Evolutionary conservation across 2,797 vertebrate species (phyloP).

Genomic region (Notamacropus eugenii): DNA sequence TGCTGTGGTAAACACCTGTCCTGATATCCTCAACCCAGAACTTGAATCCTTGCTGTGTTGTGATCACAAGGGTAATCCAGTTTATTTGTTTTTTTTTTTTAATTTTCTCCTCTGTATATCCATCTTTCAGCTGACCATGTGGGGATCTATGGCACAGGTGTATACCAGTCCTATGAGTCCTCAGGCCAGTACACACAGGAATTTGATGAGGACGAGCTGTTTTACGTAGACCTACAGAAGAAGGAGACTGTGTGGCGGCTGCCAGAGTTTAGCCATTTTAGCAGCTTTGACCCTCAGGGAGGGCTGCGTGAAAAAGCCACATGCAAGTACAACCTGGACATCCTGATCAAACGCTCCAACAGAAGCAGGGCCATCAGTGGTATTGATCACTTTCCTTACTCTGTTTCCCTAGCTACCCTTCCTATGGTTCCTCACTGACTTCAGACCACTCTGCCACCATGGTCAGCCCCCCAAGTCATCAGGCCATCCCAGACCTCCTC

Average conservation of each 20-base stretch:
- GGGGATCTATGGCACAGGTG: constrained; percentile 65
- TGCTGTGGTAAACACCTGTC: not conserved
- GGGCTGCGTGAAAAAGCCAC: constrained; percentile 30
- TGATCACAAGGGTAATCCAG: too few species aligned
- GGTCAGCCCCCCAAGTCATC: not conserved
- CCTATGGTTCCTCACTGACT: too few species aligned
- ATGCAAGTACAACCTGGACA: constrained; percentile 32
- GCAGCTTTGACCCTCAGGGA: constrained; percentile 38
- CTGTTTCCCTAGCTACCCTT: not conserved
- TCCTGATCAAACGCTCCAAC: constrained; percentile 56
- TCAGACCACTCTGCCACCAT: too few species aligned
- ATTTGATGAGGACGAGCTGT: constrained; percentile 73
- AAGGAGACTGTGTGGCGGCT: constrained; percentile 72
- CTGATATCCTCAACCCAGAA: too few species aligned
- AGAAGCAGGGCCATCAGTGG: constrained; percentile 55
- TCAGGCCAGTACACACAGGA: constrained; percentile 61
- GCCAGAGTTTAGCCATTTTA: constrained; percentile 61
- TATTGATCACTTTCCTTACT: not conserved
- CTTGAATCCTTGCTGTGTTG: not conserved
- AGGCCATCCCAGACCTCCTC: not conserved
- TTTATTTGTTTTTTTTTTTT: not conserved
- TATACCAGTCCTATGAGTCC: constrained; percentile 61
- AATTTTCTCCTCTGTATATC: too few species aligned
- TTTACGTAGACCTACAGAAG: constrained; percentile 75
- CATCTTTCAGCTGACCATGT: constrained; percentile 52